These are phyloP conservation scores for Strix aluco DNA, from an alignment of 2,113 vertebrate species.

Conservation along the genomic window DNA sequence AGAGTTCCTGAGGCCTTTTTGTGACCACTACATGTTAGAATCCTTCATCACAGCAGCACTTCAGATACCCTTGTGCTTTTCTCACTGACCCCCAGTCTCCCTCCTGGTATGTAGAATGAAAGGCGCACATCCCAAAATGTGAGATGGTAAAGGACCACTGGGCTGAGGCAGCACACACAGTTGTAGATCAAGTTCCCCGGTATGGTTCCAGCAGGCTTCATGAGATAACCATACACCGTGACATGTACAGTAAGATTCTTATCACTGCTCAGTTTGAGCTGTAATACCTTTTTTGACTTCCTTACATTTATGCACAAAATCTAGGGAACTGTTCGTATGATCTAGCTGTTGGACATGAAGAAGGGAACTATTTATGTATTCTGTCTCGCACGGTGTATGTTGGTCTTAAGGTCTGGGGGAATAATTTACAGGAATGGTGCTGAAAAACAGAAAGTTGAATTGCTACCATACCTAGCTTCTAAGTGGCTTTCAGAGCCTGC, in stretches of 20 bases:
- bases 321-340: background rate
- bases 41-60: fast-evolving
- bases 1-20: background rate
- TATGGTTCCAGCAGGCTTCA: background rate
- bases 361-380: background rate
- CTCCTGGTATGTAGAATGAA: background rate
- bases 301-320: fast-evolving
- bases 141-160: fast-evolving
- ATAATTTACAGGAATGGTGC: background rate
- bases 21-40: background rate
- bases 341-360: background rate
- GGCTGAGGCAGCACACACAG: background rate
- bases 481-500: background rate
- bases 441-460: background rate
- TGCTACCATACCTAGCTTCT: background rate
- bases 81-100: background rate
- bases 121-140: background rate
- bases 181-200: background rate
- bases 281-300: background rate
- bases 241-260: background rate
- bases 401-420: background rate
- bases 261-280: background rate
- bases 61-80: background rate
- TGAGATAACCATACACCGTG: background rate
- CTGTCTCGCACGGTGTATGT: background rate